A percentile compares a stretch with the other conserved stretches of the same genome.
Evolutionary conservation across 1,140 invertebrate species (phyloP).

Genomic region (Eumaeus atala): DNA sequence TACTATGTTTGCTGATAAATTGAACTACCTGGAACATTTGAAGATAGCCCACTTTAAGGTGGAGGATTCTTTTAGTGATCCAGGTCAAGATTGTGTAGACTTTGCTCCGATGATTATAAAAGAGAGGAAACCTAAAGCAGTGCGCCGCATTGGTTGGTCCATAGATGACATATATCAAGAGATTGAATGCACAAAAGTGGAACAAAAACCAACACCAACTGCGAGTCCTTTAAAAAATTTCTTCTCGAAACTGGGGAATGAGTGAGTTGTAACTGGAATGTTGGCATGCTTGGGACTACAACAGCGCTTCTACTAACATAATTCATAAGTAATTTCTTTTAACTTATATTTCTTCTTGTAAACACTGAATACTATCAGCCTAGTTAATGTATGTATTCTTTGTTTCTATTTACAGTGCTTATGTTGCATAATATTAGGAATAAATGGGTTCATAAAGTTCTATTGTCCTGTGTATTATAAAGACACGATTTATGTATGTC

Average conservation of each 20-base stretch:
- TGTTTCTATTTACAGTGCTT: too few relatives aligned
- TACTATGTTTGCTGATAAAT: conserved; percentile 56
- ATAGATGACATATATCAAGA: conserved; percentile 69
- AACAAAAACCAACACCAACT: conserved; percentile 49
- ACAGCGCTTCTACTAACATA: conserved; percentile 43
- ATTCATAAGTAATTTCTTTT: conserved; percentile 31
- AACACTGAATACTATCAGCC: too few relatives aligned
- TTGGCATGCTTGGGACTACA: conserved; percentile 50
- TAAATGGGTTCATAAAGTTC: too few relatives aligned
- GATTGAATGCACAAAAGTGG: conserved; percentile 58
- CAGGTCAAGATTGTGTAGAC: conserved; percentile 58
- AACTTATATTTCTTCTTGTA: conserved; percentile 3
- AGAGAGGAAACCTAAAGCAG: conserved; percentile 51
- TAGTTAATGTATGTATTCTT: too few relatives aligned
- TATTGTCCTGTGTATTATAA: too few relatives aligned
- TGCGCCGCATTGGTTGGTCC: conserved; percentile 67
- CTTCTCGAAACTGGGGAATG: conserved; percentile 61
- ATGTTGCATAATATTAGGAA: too few relatives aligned
- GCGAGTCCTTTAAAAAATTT: conserved; percentile 62
- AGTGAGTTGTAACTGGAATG: conserved; percentile 57
- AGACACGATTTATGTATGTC: neutral
- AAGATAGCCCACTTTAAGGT: conserved; percentile 49
- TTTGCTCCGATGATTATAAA: conserved; percentile 56
- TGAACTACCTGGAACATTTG: conserved; percentile 51
- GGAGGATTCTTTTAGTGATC: conserved; percentile 32